Conservation (phyloP, 2,888 invertebrate genomes). For the Lasioglossum oenotherae region DNA sequence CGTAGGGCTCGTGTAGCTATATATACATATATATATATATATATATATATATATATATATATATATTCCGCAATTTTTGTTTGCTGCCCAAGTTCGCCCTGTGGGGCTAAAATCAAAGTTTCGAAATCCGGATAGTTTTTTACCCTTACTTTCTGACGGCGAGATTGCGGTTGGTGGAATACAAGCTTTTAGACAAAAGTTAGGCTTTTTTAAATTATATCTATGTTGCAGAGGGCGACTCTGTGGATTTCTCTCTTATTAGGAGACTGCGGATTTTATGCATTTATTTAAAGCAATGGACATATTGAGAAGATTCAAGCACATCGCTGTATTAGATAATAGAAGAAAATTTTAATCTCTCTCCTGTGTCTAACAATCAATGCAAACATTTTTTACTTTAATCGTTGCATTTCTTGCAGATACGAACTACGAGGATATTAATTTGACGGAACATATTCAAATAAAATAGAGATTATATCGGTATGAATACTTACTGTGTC, state of each 20-base stretch:
- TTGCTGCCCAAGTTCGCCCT: neutral
- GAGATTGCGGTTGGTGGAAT: neutral
- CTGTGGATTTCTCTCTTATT: neutral
- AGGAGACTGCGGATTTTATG: neutral
- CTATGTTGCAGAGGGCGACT: neutral
- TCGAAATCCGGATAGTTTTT: neutral
- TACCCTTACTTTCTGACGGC: neutral
- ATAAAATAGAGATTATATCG: too few species aligned
- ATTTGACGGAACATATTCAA: too few species aligned
- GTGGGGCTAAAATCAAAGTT: neutral
- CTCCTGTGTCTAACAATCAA: too few species aligned
- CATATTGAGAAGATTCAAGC: too few species aligned
- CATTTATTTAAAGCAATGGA: too few species aligned
- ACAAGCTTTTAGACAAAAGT: neutral
- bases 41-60: slow-evolving; percentile 6
- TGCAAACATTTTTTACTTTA: too few species aligned
- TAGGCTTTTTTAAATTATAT: neutral
- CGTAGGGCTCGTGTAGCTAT: neutral
- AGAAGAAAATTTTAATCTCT: too few species aligned
- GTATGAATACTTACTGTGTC: too few species aligned
- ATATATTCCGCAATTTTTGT: neutral
- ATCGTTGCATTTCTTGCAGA: too few species aligned
- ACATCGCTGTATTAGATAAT: too few species aligned
- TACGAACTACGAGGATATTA: too few species aligned
- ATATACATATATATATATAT: too few species aligned